Base-by-base conservation (phyloP, 2,888 invertebrate species). In the Arctia plantaginis region DNA sequence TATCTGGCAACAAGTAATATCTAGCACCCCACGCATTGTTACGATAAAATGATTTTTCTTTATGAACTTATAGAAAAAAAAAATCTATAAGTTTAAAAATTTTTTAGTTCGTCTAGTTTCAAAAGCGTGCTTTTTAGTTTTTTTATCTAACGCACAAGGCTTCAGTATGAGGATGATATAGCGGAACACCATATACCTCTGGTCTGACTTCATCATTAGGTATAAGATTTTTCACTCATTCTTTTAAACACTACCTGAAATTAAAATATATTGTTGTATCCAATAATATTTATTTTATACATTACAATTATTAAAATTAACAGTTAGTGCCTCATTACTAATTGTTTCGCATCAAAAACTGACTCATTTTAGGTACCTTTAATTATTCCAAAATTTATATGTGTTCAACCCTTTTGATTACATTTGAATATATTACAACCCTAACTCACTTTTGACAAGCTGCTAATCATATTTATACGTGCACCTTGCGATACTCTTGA, bases 361-460 rank as follows among this genome's bases (percentile, higher is more conserved):
- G 67, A 78, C 80, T 79, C 74, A 68, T 73, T 76, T 70, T 74
- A 51, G 64, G 59, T 69, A 62, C 23, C 55, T 64, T 44, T 75
- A 79, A 82, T 84, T 78, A 79, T 81, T 72, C 27, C 20, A 69
- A 82, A 85, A 82, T 75, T 66, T 69, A 67, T 82, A 83, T 80
- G 77, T 87, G 88, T 90, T 88, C 87, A 94, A 94, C 94, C 94
- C 94, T 92, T 94, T 85, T 85, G 89, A 89, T 89, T 91, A 91
- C 87, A 92, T 94, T 93, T 91, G 92, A 95, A 95, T 94, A 92
- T 85, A 93, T 94, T 92, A 93, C 83, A 87, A 81, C 88, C 88
- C 90, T 93, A 94, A 94, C 90, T 93, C 91, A 92, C 87, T 94
- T 95, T 93, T 95, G 95, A 95, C 95, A 93, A 95, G 95, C 95